Evolutionary conservation across 2,888 invertebrate species (phyloP), one percentile per base, ranked within the genome.

Genomic region (Diplolepis rosae): DNA sequence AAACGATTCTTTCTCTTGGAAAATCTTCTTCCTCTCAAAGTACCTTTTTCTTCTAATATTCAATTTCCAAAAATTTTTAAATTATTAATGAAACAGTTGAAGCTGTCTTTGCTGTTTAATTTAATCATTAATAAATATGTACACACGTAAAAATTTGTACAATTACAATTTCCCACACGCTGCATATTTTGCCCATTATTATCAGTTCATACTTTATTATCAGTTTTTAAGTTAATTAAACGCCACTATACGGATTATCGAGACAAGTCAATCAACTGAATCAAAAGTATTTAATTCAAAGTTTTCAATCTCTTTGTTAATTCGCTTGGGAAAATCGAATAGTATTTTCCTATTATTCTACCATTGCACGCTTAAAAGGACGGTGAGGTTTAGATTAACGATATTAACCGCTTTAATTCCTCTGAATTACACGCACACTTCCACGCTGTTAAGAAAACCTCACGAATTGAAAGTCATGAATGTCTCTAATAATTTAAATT

Each of bases 71-170:
- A 67, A 42, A 18, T 73, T 78, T 72, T 74, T 71, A 71, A 74
- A 65, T 76, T 61, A 61, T 69, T 42, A 70, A 72, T 76, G 61
- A 72, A 74, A 76, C 72, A 76, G 67, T 69, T 72, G 65, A 70
- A 39, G 39, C 51, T 69, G 65, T 32, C 18, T 39, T 45, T 61
- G 68, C 69, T 74, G 66, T 30, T 74, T 66, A 54, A 74, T 22
- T 65, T 66, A 65, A 51, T 39, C 32, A 35, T 27, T 50, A 54
- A 50, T 83, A 78, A 84, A 84, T 85, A 85, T 85, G 72, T 86
- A 80, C 80, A 85, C 84, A 82, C 75, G 74, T 80, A 81, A 85
- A 81, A 79, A 82, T 85, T 86, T 86, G 84, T 86, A 86, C 85
- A 85, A 75, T 78, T 70, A 69, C 79, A 75, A 75, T 75, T 75